phyloP scores from a whole-genome alignment of 2,797 vertebrate species.

The Allobates femoralis region DNA sequence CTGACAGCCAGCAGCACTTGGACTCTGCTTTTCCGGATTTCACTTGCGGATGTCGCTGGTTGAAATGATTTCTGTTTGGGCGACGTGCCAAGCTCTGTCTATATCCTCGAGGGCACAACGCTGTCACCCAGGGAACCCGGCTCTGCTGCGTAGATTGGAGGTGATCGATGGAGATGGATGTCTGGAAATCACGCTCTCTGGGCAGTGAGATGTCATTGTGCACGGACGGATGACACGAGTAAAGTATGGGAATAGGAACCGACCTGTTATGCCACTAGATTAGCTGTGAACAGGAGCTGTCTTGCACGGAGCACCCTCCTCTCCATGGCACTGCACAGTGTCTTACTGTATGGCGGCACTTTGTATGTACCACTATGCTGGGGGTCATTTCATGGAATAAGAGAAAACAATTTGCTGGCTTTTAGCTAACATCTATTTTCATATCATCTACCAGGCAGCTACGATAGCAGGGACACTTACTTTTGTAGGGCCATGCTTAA shows the following conservation, averaged over 20 bases:
- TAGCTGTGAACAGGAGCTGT: background rate
- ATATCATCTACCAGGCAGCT: background rate
- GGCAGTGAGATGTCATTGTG: background rate
- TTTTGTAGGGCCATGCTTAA: background rate
- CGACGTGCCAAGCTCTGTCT: background rate
- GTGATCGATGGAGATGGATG: conserved; percentile 18
- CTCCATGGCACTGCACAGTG: background rate
- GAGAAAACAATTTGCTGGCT: background rate
- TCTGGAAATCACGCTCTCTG: conserved; percentile 5
- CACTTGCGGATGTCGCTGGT: background rate
- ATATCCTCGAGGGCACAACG: conserved; percentile 31
- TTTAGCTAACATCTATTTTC: background rate
- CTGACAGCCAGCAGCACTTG: background rate
- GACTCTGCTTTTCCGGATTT: conserved; percentile 4
- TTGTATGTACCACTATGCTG: background rate
- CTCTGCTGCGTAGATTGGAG: conserved; percentile 6
- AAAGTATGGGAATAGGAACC: too few relatives aligned
- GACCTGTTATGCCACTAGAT: too few relatives aligned
- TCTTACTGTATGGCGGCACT: background rate
- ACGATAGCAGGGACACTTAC: background rate
- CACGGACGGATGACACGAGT: background rate
- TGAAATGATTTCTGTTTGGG: conserved; percentile 36
- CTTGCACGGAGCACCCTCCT: background rate
- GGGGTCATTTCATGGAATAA: background rate
- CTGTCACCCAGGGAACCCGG: conserved; percentile 62